These are phyloP conservation scores for Zygothrica quintamaculata DNA, from an alignment of 2,888 invertebrate species.

Conservation along the genomic window DNA sequence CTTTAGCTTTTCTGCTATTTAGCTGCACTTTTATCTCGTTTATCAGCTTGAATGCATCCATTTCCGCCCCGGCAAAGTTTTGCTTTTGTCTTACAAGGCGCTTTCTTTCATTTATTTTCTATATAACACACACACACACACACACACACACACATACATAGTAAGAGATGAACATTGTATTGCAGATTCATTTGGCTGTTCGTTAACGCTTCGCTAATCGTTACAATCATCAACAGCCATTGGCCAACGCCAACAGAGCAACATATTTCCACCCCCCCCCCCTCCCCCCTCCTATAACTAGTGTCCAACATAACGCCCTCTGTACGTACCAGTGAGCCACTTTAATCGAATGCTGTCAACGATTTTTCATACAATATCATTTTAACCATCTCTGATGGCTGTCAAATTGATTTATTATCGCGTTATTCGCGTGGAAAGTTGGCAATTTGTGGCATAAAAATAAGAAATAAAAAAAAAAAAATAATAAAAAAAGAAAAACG, in stretches of 20 bases:
- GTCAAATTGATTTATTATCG: constrained; percentile 45
- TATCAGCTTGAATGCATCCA: constrained; percentile 51
- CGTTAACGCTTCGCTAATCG: constrained; percentile 49
- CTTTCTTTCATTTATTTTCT: constrained; percentile 25
- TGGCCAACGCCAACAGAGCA: neutral
- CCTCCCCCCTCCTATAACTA: neutral
- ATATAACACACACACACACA: neutral
- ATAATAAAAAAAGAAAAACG: no score
- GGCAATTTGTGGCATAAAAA: constrained; percentile 34
- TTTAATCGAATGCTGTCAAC: constrained; percentile 34
- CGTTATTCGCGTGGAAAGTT: constrained; percentile 34
- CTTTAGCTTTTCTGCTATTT: constrained; percentile 38
- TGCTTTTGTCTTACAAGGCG: constrained; percentile 33
- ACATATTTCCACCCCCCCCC: constrained; percentile 9
- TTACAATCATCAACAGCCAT: constrained; percentile 20
- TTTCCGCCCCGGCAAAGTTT: constrained; percentile 49
- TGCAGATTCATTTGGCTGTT: constrained; percentile 24
- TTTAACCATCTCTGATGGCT: constrained; percentile 30
- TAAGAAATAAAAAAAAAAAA: no score
- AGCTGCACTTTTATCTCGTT: constrained; percentile 51
- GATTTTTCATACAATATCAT: constrained; percentile 44
- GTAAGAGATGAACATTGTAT: no score
- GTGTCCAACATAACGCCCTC: no score
- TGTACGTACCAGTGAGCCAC: neutral
- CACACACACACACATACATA: no score